Percentiles rank a stretch among this genome's conserved stretches.
phyloP scores from a whole-genome alignment of 2,797 vertebrate species.

The Phalanger gymnotis region DNA sequence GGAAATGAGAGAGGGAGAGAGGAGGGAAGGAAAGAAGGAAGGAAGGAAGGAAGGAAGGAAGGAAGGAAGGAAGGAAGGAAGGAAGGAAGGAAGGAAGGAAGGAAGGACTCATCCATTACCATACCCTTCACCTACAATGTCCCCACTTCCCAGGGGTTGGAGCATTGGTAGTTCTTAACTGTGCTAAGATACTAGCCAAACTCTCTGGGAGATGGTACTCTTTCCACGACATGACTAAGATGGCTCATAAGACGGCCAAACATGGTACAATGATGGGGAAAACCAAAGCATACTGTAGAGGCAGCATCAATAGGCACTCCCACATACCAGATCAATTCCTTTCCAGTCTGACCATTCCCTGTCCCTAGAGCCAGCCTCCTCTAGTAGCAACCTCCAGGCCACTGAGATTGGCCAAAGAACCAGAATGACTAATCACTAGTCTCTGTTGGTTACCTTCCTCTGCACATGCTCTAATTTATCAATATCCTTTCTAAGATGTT shows the following conservation, averaged over 20 bases:
- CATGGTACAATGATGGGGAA: not conserved
- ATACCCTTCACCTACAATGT: not conserved
- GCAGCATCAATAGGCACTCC: not conserved
- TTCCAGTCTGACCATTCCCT: not conserved
- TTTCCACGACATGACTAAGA: not conserved
- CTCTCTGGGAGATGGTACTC: not conserved
- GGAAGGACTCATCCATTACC: not conserved
- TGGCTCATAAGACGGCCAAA: not conserved
- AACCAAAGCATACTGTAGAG: not conserved
- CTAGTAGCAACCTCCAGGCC: not conserved
- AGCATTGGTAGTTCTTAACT: not conserved
- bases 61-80: too few species aligned
- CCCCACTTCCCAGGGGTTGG: not conserved
- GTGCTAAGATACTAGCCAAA: not conserved
- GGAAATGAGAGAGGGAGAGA: too few species aligned
- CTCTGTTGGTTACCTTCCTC: not conserved
- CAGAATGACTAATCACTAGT: not conserved
- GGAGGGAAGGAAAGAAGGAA: not conserved
- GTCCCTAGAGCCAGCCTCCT: not conserved
- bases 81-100: too few species aligned
- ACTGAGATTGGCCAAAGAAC: not conserved
- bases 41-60: too few species aligned
- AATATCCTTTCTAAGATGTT: not conserved
- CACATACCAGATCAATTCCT: not conserved
- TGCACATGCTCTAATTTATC: not conserved